Evolutionary conservation across 2,113 vertebrate species (phyloP), one percentile per base, ranked within the genome.

Genomic region (Suncus etruscus): DNA sequence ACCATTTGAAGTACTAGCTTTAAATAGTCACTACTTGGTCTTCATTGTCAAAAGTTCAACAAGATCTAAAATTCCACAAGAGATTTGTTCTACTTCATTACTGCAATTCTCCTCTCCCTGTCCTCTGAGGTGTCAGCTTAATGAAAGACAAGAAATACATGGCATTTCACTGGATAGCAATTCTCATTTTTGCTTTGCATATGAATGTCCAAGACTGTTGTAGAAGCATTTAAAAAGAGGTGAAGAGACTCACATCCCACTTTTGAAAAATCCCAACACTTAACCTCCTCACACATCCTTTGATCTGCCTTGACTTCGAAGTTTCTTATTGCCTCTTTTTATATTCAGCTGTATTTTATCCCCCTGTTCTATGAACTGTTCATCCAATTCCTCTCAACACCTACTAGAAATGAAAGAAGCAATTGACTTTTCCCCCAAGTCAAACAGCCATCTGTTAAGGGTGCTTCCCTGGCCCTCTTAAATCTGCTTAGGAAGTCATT

Each of bases 381-480:
- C 83, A 32, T 83, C 82, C 84, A 74, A 78, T 50, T 92, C 72
- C 69, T 45, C 27, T 88, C 75, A 88, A 24, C 77, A 91, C 90
- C 94, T 95, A 54, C 92, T 72, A 22, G 91, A 96, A 96, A 80
- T 75, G 3, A 95, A 96, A 94, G 15, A 31, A 96, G 89, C 92
- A 10, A 91, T 82, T 91, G 94, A 92, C 39, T 92, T 75, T 89
- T 95, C 27, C 90, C 77, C 69, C 0, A 20, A 73, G 58, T 95
- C 69, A 87, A 11, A 95, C 31, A 89, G 65, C 88, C 83, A 47
- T 54, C 69, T 94, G 91, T 91, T 90, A 90, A 92, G 7, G 16
- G 39, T 58, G 24, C 58, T 79, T 68, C 18, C 25, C 68, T 24
- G 12, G 1, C 69, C 50, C 70, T 83, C n/a, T 86, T 82, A 86